Evolutionary conservation across 2,797 vertebrate species (phyloP).

Genomic region (Lates japonicus): DNA sequence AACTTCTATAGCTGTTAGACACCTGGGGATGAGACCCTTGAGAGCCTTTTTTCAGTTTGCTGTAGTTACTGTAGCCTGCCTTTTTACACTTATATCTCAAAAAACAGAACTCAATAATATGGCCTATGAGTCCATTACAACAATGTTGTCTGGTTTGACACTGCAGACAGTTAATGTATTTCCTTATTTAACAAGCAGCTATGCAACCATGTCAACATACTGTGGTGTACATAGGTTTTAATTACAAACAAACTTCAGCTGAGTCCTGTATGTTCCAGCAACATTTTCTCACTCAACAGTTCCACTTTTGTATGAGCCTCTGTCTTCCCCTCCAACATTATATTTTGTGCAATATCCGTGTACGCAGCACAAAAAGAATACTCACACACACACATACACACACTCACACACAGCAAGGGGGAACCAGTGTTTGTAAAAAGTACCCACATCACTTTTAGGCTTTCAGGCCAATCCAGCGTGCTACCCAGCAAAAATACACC

Average conservation of each 20-base stretch:
- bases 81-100: neutral
- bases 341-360: neutral
- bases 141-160: neutral
- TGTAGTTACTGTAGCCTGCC: neutral
- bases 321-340: conserved; percentile 31
- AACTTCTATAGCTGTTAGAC: too few species aligned
- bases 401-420: conserved; percentile 20
- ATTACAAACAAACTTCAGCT: neutral
- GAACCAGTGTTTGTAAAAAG: conserved; percentile 54
- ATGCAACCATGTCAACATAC: conserved; percentile 9
- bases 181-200: conserved; percentile 28
- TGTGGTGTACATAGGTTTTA: neutral
- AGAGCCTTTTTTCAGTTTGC: neutral
- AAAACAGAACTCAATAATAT: neutral
- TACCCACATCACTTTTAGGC: conserved; percentile 51
- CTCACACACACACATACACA: conserved; percentile 1
- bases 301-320: conserved; percentile 49
- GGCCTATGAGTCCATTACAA: neutral
- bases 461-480: conserved; percentile 62
- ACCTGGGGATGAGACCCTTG: neutral
- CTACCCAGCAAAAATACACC: conserved; percentile 66
- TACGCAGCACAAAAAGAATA: neutral
- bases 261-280: conserved; percentile 42
- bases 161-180: neutral
- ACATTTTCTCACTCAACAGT: conserved; percentile 39